Base-by-base conservation (phyloP, 2,797 vertebrate genomes). In the Tauraco hartlaubi region DNA sequence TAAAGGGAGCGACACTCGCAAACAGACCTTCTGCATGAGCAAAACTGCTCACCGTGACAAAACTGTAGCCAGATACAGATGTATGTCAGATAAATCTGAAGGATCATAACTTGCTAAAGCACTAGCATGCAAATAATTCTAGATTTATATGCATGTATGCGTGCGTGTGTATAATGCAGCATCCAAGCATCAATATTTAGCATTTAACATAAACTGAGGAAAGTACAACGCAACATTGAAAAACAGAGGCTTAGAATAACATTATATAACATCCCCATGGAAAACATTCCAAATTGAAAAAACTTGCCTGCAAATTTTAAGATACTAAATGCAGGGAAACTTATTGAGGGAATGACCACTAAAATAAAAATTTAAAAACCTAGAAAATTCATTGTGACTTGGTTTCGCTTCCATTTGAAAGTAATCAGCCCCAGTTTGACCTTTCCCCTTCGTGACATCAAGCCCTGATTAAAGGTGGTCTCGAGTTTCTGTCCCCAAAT, bases 21-120 rank as follows among this genome's bases (percentile, higher is more conserved):
- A 93, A 72, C 87, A 94, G 85, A 92, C 71, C 67, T 74, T 88
- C 51, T 54, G 26, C 55, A 49, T 15, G 19, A 86, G 44, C 66
- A 86, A 88, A 96, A 94, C 61, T 31, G 58, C 69, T 94, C 85
- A 75, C 82, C 44, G 11, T 28, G 18, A 67, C 39, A 84, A 94
- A 94, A 79, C 23, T 21, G 51, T 17, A 78, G 73, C 88, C 63
- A 93, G 71, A 82, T 76, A 95, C 2, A 94, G 51, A 90, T 82
- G 66, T 29, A 28, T 1, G 19, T 64, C 73, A 71, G 88, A 92
- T 86, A 92, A 95, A 90, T 79, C 9, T 78, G 69, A 94, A 81
- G 44, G 37, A 58, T 43, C 2, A 0, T 72, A 94, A 86, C 48
- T 93, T 69, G 33, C 33, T 73, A 68, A 59, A 90, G 49, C 20